These are phyloP conservation scores for Pangasianodon gigas DNA, from an alignment of 2,113 vertebrate genomes.

Conservation along the genomic window DNA sequence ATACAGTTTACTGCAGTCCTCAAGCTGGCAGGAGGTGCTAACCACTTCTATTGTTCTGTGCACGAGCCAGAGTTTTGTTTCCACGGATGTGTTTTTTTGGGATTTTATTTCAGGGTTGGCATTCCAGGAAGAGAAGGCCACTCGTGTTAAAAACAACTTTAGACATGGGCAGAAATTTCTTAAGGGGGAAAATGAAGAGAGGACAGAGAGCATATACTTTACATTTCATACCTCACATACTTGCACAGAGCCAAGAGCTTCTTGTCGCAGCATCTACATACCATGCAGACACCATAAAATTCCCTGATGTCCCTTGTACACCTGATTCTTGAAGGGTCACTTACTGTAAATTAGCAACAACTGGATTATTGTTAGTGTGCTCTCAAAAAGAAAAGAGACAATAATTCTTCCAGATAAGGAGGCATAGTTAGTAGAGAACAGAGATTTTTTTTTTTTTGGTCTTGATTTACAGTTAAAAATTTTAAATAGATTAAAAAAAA, in stretches of 20 bases:
- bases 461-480: background rate
- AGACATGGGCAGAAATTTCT: slow-evolving; percentile 1
- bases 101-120: slow-evolving; percentile 10
- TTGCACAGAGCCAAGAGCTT: slow-evolving; percentile 19
- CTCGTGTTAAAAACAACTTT: background rate
- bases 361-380: background rate
- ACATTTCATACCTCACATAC: slow-evolving; percentile 9
- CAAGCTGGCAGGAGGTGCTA: background rate
- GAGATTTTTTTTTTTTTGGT: background rate
- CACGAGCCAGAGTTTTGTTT: slow-evolving; percentile 18
- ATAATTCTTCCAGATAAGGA: background rate
- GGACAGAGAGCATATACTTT: slow-evolving; percentile 19
- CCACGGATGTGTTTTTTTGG: background rate
- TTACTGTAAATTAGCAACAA: background rate
- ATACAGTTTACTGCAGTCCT: slow-evolving; percentile 18
- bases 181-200: background rate
- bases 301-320: background rate
- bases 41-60: slow-evolving; percentile 21
- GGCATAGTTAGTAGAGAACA: too few species aligned
- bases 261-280: background rate
- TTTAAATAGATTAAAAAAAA: background rate
- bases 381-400: background rate
- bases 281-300: background rate
- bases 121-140: slow-evolving; percentile 11
- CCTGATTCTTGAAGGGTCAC: background rate